A percentile compares a stretch with the other conserved stretches of the same genome.
Conservation (phyloP, 2,888 invertebrate species). For the Petrolisthes cinctipes region DNA sequence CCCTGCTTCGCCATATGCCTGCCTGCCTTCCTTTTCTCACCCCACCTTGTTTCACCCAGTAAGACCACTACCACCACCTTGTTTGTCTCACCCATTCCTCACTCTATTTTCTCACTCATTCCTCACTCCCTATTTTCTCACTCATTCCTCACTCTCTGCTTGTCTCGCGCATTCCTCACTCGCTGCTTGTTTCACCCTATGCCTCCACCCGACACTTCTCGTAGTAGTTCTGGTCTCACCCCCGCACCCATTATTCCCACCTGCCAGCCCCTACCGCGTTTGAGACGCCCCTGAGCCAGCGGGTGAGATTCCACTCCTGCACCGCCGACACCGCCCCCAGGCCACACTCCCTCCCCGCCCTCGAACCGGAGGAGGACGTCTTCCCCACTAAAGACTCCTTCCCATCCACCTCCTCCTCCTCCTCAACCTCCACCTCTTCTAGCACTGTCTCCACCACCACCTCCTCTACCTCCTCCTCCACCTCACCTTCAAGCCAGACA, state of each 20-base stretch:
- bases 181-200: neutral
- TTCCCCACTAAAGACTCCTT: conserved; percentile 62
- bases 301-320: conserved; percentile 76
- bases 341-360: conserved; percentile 51
- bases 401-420: conserved; percentile 29
- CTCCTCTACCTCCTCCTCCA: conserved; percentile 44
- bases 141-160: neutral
- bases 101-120: neutral
- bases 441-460: conserved; percentile 49
- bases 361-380: conserved; percentile 56
- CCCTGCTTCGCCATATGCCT: neutral
- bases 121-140: neutral
- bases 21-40: neutral
- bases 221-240: neutral
- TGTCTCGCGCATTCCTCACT: neutral
- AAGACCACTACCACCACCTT: neutral
- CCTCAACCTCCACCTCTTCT: conserved; percentile 30
- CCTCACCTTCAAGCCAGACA: conserved; percentile 6
- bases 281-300: conserved; percentile 67
- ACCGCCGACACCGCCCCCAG: conserved; percentile 71
- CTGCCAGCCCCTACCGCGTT: conserved; percentile 62
- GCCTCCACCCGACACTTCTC: neutral
- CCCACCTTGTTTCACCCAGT: neutral
- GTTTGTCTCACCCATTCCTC: neutral
- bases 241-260: neutral